Percentiles rank a stretch among this genome's conserved stretches.
Evolutionary conservation across 2,797 vertebrate species (phyloP).

Genomic region (Eulemur albifrons): DNA sequence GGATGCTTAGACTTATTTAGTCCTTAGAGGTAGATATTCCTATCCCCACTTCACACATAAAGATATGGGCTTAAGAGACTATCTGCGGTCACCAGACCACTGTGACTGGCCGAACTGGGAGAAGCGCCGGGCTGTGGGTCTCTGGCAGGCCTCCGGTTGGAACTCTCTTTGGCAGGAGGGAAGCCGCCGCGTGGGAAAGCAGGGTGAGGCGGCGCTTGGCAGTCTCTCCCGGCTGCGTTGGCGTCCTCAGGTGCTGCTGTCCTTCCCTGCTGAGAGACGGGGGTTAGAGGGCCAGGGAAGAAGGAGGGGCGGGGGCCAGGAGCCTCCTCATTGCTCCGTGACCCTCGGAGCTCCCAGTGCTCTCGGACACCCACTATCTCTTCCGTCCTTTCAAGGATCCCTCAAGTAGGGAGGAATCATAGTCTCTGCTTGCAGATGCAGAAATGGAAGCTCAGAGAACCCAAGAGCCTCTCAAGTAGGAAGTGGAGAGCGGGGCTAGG

Average conservation of each 20-base stretch:
- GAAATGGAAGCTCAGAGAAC: neutral
- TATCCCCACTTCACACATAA: neutral
- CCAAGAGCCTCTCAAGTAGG: neutral
- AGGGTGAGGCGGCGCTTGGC: neutral
- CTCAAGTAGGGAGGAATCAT: neutral
- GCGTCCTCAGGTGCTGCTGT: fast-evolving
- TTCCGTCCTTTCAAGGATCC: neutral
- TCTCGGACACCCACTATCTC: neutral
- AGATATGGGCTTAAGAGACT: neutral
- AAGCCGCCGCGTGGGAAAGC: neutral
- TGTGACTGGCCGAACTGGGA: neutral
- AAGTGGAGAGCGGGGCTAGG: neutral
- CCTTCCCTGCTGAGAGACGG: neutral
- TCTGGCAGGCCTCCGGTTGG: neutral
- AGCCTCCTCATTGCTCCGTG: neutral
- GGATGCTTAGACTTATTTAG: neutral
- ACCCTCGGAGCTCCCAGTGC: neutral
- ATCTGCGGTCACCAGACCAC: neutral
- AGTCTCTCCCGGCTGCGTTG: neutral
- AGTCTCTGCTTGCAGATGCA: neutral
- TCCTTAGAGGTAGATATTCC: neutral
- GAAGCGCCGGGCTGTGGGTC: neutral
- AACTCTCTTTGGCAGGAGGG: neutral
- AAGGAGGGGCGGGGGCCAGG: neutral
- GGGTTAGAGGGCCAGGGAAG: neutral